A percentile compares a stretch with the other conserved stretches of the same genome.
These are phyloP conservation scores for Bolinopsis microptera DNA, from an alignment of 37 sponge, comb jelly and placozoan genomes.

Conservation along the genomic window DNA sequence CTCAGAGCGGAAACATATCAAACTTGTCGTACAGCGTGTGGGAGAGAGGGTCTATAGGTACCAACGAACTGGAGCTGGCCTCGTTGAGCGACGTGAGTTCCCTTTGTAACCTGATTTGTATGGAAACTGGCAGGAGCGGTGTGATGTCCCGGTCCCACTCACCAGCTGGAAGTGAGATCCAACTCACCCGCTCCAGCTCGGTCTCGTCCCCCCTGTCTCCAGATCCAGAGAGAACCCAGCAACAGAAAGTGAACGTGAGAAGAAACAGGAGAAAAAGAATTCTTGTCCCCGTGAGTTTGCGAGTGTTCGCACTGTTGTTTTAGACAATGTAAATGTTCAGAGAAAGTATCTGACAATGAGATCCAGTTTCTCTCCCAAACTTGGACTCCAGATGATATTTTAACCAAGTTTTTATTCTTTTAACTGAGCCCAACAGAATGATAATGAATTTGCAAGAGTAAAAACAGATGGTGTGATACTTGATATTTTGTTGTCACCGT, in stretches of 20 bases:
- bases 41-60: conserved; percentile 36
- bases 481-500: not conserved
- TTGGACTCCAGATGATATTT: not conserved
- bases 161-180: not conserved
- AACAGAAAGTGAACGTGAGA: not conserved
- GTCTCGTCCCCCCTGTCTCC: not conserved
- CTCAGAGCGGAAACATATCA: conserved; percentile 43
- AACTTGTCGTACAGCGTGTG: conserved; percentile 50
- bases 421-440: too few species aligned
- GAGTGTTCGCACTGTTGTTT: conserved; percentile 16
- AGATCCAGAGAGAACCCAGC: not conserved
- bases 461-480: not conserved
- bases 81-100: conserved; percentile 56
- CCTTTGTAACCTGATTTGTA: conserved; percentile 63
- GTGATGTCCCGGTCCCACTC: conserved; percentile 62
- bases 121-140: conserved; percentile 62
- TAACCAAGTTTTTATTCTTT: not conserved
- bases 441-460: not conserved
- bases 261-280: not conserved
- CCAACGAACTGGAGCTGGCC: not conserved
- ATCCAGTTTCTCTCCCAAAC: not conserved
- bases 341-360: conserved; percentile 18
- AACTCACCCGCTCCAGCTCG: conserved; percentile 17
- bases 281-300: conserved; percentile 19
- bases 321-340: conserved; percentile 39